phyloP scores from a whole-genome alignment of 1,140 invertebrate species.

The Meloidogyne hapla region DNA sequence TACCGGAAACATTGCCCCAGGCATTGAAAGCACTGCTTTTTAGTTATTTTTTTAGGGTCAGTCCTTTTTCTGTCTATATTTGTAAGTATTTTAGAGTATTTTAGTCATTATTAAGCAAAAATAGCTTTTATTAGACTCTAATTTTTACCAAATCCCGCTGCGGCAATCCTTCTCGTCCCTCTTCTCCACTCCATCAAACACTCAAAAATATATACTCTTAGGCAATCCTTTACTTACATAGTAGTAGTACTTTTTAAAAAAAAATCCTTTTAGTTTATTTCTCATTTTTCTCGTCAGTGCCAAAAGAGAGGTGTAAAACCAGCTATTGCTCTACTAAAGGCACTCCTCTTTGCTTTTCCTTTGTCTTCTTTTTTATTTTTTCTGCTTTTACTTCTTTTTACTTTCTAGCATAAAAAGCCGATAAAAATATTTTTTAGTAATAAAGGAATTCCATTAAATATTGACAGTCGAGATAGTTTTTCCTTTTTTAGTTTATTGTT shows the following conservation, averaged over 20 bases:
- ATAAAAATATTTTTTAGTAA: constrained; percentile 3
- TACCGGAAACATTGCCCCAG: neutral
- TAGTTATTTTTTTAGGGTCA: neutral
- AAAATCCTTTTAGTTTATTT: neutral
- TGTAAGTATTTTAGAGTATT: neutral
- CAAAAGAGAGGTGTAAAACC: neutral
- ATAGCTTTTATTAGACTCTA: neutral
- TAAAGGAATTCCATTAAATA: neutral
- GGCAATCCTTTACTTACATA: neutral
- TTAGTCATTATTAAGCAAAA: neutral
- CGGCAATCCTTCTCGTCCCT: neutral
- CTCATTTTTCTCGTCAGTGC: neutral
- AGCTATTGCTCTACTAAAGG: neutral
- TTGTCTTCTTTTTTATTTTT: neutral
- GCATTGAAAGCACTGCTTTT: neutral
- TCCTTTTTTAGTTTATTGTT: neutral
- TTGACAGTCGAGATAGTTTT: neutral
- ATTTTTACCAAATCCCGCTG: neutral
- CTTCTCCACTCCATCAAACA: neutral
- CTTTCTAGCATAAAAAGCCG: neutral
- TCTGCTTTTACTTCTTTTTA: neutral
- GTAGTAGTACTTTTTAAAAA: neutral
- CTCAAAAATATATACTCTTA: neutral
- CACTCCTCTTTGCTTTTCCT: neutral
- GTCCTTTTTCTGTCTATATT: no score